Evolutionary conservation across 1,140 invertebrate genomes (phyloP).

Genomic region (Aphelinus certus): DNA sequence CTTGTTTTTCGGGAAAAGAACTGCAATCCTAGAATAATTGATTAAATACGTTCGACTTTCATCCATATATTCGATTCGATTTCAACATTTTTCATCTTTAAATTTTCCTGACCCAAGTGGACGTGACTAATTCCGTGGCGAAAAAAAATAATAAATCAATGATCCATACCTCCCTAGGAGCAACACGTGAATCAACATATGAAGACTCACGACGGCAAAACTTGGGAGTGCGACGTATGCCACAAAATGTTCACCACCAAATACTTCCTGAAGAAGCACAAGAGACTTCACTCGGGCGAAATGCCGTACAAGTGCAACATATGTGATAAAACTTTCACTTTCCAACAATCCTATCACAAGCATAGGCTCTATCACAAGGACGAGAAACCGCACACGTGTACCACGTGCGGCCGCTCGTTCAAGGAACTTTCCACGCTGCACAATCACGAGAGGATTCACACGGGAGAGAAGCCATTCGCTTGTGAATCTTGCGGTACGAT

Average conservation of each 20-base stretch:
- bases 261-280: constrained; percentile 90
- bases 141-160: neutral
- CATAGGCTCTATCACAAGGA: constrained; percentile 87
- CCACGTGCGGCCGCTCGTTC: constrained; percentile 82
- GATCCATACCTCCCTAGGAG: constrained; percentile 54
- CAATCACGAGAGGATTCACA: constrained; percentile 88
- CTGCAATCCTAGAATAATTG: no score
- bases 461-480: constrained; percentile 90
- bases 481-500: constrained; percentile 87
- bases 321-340: constrained; percentile 89
- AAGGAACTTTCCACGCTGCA: constrained; percentile 90
- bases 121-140: neutral
- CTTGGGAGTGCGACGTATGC: constrained; percentile 87
- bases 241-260: constrained; percentile 87
- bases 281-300: constrained; percentile 84
- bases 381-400: constrained; percentile 84
- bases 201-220: constrained; percentile 70
- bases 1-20: no score
- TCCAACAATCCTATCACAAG: constrained; percentile 92
- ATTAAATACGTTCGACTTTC: no score
- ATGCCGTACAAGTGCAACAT: constrained; percentile 86
- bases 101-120: no score
- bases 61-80: no score
- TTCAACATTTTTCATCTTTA: no score
- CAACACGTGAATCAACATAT: constrained; percentile 68